Percentiles rank a stretch among this genome's conserved stretches.
These are phyloP conservation scores for Spodoptera litura DNA, from an alignment of 1,140 invertebrate genomes.

Conservation along the genomic window DNA sequence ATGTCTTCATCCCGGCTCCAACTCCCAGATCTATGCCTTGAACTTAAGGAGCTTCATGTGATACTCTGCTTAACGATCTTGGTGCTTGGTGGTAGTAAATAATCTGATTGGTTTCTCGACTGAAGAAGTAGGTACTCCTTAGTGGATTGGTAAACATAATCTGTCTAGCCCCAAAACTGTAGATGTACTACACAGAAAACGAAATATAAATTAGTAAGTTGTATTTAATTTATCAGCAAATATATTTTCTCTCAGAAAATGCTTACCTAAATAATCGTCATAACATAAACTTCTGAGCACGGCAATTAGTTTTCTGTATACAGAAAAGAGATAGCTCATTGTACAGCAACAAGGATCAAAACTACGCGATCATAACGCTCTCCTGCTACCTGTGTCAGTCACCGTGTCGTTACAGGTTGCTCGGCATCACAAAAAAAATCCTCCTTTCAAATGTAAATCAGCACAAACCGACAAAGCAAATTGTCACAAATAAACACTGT, in stretches of 20 bases:
- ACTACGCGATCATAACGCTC: constrained; percentile 35
- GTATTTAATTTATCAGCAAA: too few relatives aligned
- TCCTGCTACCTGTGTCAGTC: constrained; percentile 78
- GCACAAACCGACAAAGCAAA: constrained; percentile 85
- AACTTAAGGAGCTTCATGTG: constrained; percentile 5
- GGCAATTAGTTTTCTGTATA: too few relatives aligned
- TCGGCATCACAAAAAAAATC: constrained; percentile 75
- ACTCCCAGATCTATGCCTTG: constrained; percentile 45
- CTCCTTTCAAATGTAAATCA: constrained; percentile 84
- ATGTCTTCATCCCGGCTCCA: constrained; percentile 66
- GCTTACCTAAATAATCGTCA: too few relatives aligned
- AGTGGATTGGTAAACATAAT: too few relatives aligned
- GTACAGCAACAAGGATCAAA: constrained; percentile 16
- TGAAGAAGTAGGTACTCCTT: too few relatives aligned
- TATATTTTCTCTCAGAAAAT: too few relatives aligned
- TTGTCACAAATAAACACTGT: constrained; percentile 86
- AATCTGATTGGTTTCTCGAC: neutral
- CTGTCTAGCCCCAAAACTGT: too few relatives aligned
- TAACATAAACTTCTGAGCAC: too few relatives aligned
- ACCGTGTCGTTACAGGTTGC: constrained; percentile 83
- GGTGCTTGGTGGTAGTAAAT: constrained; percentile 22
- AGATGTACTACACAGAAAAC: too few relatives aligned
- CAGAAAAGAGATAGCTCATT: too few relatives aligned
- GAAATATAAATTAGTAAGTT: too few relatives aligned
- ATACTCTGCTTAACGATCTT: constrained; percentile 3